phyloP scores from a whole-genome alignment of 92 coral and sea anemone species.

The Zoanthus solanderi region DNA sequence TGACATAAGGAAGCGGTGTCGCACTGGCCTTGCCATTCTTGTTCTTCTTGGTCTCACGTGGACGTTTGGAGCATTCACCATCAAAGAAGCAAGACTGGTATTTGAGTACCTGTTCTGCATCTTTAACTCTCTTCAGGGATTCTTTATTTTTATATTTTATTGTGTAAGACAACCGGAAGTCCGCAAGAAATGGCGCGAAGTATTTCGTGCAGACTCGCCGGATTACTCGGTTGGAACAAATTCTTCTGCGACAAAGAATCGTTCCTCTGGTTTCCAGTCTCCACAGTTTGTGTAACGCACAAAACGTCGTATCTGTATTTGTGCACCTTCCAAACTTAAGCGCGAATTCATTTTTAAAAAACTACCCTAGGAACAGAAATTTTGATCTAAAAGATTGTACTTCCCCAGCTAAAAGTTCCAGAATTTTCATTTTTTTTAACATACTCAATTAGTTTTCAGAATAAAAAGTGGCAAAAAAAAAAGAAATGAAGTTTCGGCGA shows the following conservation, averaged over 20 bases:
- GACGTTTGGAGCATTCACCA: constrained; percentile 44
- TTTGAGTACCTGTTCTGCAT: constrained; percentile 57
- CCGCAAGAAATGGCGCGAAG: constrained; percentile 29
- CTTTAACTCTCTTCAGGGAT: constrained; percentile 59
- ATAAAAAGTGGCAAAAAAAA: too few species aligned
- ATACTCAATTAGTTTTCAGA: too few species aligned
- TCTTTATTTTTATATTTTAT: constrained; percentile 42
- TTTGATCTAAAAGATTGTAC: too few species aligned
- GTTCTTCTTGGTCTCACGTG: constrained; percentile 54
- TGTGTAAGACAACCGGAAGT: constrained; percentile 38
- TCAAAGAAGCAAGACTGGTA: constrained; percentile 38
- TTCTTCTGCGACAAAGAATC: constrained; percentile 6
- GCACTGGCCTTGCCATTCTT: constrained; percentile 34
- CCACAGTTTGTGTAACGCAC: neutral
- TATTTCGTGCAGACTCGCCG: neutral
- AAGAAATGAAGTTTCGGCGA: too few species aligned
- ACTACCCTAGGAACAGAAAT: too few species aligned
- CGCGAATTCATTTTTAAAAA: too few species aligned
- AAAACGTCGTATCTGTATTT: too few species aligned
- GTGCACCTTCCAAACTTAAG: too few species aligned
- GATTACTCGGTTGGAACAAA: neutral
- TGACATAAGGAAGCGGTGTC: neutral
- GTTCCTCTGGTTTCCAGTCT: neutral
- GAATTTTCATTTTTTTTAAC: too few species aligned
- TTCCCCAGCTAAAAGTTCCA: too few species aligned